Base-by-base conservation (phyloP, 1,140 invertebrate species). In the Anoplophora glabripennis region DNA sequence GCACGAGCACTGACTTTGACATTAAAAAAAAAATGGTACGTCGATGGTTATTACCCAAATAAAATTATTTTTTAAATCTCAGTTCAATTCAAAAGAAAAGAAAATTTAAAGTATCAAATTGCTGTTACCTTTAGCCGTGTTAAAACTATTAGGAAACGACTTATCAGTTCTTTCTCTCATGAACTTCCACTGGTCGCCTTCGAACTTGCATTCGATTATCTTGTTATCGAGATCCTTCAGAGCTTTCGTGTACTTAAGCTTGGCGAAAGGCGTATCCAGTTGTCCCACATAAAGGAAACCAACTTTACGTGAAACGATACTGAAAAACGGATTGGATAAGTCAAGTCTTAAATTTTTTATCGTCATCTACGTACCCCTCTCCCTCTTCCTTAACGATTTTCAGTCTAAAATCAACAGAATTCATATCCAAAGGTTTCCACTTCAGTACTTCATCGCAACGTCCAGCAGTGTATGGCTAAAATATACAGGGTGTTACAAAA, bases 151-250 rank as follows among this genome's bases (percentile, higher is more conserved):
- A 1, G 98, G 96, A 77, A 89, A 94, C 1, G 92, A 95, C 79
- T 99, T 99, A 76, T 99, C 98, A 0, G 90, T 96, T 70, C 98
- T 81, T 76, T 96, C 92, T 48, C 96, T 83, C 92, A 99, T 94
- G 72, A 96, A 98, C 41, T 89, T 83, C 98, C 98, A 99, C 58
- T 84, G 75, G 33, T 81, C 79, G 42, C 86, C 81, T 35, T 89
- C 83, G 66, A 78, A 87, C 69, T 88, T 91, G 76, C 98, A 99
- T 79, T 99, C 98, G 37, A 99, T 88, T 44, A 99, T 99, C 78
- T 97, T 97, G 64, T 90, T 89, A 76, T 99, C 82, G 37, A 94
- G 77, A 45, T 91, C 81, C 62, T 87, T 88, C 0, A 97, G 69
- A 0, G 83, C 80, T 75, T 92, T 94, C 0, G 81, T 86, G 4